phyloP scores from a whole-genome alignment of 2,888 invertebrate genomes.

The Seladonia tumulorum region DNA sequence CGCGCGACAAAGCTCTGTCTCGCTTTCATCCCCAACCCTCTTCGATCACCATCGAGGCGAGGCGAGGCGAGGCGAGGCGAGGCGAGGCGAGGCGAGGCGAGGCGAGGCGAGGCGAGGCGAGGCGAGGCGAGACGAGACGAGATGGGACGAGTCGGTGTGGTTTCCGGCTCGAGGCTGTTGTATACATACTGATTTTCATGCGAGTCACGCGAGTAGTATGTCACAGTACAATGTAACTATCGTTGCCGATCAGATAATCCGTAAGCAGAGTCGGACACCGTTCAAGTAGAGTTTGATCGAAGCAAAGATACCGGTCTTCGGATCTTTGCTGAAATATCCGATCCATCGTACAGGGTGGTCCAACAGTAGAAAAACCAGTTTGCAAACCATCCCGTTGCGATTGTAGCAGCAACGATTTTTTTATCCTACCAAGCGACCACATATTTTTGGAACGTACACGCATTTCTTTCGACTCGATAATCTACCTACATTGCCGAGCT shows the following conservation, averaged over 20 bases:
- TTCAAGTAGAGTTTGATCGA: conserved; percentile 5
- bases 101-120: no score
- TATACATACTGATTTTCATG: conserved; percentile 52
- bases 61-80: background rate
- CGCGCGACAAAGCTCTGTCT: background rate
- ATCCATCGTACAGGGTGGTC: background rate
- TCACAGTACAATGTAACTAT: conserved; percentile 56
- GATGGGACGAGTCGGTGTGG: conserved; percentile 14
- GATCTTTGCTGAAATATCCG: background rate
- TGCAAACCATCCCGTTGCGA: background rate
- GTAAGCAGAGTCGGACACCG: background rate
- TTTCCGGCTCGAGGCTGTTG: conserved; percentile 26
- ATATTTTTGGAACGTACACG: background rate
- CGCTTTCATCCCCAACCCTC: background rate
- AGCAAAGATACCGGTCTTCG: background rate
- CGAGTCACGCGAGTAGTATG: conserved; percentile 49
- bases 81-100: conserved; percentile 11
- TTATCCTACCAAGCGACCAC: background rate
- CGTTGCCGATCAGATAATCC: conserved; percentile 25
- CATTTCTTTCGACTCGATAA: background rate
- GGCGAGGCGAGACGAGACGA: no score
- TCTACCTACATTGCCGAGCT: background rate
- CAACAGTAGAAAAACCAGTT: background rate
- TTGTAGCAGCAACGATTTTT: background rate
- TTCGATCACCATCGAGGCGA: background rate